Evolutionary conservation across 2,113 vertebrate species (phyloP).

Genomic region (Vulpes vulpes): DNA sequence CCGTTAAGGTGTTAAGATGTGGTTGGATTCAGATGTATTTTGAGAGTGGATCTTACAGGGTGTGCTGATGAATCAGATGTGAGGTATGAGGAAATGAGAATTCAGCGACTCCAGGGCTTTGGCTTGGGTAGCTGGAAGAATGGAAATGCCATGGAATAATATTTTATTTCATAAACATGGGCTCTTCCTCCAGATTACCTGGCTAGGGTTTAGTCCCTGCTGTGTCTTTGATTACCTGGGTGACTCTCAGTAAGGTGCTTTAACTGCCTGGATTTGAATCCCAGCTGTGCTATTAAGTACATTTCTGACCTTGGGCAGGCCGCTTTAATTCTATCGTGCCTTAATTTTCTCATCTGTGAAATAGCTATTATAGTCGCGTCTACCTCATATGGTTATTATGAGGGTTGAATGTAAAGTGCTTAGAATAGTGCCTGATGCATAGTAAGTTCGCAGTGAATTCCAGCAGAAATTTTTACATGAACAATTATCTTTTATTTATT

Average conservation of each 20-base stretch:
- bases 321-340: neutral
- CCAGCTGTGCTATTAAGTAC: neutral
- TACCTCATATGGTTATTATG: neutral
- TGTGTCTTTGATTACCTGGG: neutral
- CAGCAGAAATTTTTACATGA: neutral
- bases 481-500: neutral
- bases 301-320: neutral
- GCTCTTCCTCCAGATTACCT: neutral
- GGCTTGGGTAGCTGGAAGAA: neutral
- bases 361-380: neutral
- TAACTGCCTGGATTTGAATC: conserved; percentile 11
- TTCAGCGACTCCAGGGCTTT: neutral
- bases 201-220: neutral
- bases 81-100: neutral
- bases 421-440: neutral
- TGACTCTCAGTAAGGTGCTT: neutral
- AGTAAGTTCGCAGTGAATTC: neutral
- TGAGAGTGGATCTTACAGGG: neutral
- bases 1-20: neutral
- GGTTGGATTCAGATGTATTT: neutral
- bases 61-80: neutral
- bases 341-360: conserved; percentile 37
- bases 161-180: neutral
- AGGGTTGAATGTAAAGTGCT: neutral
- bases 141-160: neutral